Evolutionary conservation across 1,140 invertebrate genomes (phyloP), one percentile per base, ranked within the genome.

Genomic region (Drosophila equinoxialis): DNA sequence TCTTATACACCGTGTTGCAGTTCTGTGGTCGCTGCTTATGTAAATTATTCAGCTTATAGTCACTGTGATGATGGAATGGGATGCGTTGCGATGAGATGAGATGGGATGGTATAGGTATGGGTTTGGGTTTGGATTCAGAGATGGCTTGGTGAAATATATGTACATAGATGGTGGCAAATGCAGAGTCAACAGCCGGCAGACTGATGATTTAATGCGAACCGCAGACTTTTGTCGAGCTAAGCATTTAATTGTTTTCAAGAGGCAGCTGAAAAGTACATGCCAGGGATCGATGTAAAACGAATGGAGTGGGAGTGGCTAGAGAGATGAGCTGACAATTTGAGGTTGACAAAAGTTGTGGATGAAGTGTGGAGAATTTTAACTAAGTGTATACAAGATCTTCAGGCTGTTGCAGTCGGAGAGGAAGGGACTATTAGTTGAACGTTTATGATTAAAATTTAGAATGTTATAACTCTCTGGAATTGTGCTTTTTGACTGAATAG

Each of bases 191-290:
- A 79, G 78, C 83, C 75, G 71, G 48, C 76, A 87, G 77, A 83
- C 84, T 90, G 84, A 89, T 89, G 85, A 89, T 89, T 89, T 89
- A 89, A 89, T 90, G 85, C 85, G 77, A 81, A 78, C 85, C 85
- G 81, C 84, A 89, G 84, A 89, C 84, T 89, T 87, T 87, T 90
- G 85, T 78, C 74, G 74, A 89, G 81, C 81, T 89, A 89, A 89
- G 84, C 84, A 89, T 89, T 89, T 89, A 89, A 89, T 89, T 90
- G 84, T 89, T 90, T 90, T 58, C 77, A 57, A 75, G 71, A 72
- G 84, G 8, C 45, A 51, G 17, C 20, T 48, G 45, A 48, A 48
- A 48, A 20, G 45, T 48, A 48, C 14, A 48, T 48, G 17, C 7
- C 17, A 0, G 8, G 45, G 8, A 51, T 23, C 7, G 17, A 23